Conservation (phyloP, 2,797 vertebrate species). For the Sphenopsis melanotis region DNA sequence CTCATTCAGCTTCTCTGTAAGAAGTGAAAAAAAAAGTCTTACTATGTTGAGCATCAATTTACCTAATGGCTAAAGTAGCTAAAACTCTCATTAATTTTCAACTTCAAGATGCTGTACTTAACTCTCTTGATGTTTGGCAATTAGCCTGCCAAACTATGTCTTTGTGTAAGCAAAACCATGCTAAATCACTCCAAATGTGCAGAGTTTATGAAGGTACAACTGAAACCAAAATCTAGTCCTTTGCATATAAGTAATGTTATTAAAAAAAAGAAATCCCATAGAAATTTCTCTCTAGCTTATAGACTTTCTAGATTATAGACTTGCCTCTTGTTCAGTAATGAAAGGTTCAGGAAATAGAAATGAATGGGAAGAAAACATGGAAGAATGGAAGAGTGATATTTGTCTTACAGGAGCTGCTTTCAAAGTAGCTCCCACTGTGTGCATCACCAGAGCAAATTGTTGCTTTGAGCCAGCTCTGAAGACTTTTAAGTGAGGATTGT, state of each 20-base stretch:
- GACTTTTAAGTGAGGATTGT: neutral
- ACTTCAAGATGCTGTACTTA: neutral
- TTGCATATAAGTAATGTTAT: neutral
- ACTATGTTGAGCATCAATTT: neutral
- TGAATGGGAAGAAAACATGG: neutral
- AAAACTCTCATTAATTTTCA: neutral
- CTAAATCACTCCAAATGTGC: neutral
- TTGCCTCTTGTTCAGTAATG: neutral
- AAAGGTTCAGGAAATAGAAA: neutral
- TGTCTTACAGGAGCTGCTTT: neutral
- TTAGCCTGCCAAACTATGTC: neutral
- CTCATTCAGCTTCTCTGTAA: neutral
- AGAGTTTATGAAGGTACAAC: neutral
- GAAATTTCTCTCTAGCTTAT: neutral
- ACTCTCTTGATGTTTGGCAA: neutral
- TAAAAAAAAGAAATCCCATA: neutral
- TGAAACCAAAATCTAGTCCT: neutral
- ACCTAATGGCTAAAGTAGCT: neutral
- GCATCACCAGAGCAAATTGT: neutral
- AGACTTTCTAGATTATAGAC: neutral
- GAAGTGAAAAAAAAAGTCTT: neutral
- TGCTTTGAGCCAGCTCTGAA: neutral
- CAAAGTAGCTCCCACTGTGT: neutral
- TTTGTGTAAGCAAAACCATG: neutral
- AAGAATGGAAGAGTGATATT: neutral